Base-by-base conservation (phyloP, 1,140 invertebrate species). In the Centruroides vittatus region DNA sequence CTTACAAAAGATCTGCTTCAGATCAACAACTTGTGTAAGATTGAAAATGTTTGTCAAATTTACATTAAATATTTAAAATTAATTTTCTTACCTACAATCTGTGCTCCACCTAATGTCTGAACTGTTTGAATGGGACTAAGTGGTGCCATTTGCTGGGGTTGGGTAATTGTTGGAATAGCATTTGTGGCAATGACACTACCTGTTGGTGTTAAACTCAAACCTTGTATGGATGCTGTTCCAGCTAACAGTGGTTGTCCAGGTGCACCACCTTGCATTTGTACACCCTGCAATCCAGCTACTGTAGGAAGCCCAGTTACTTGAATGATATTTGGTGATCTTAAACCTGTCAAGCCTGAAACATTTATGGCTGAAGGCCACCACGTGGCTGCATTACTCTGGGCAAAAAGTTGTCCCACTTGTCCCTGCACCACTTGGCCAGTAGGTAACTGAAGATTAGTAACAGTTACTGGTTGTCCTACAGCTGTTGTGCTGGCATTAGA, bases 381-480 rank as follows among this genome's bases (percentile, higher is more conserved):
- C 58, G 60, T 53, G 61, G 56, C 54, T 3, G 51, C 57, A 13
- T 35, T 55, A 23, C 53, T 53, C 23, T 47, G 61, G 34, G 63
- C 61, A 52, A 68, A 59, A 7, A 65, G 60, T 59, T 67, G 62
- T 47, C 70, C 64, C 47, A 68, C 57, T 47, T 65, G 65, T 34
- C 65, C 67, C 55, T 70, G 69, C 12, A 70, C 62, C 9, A 68
- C 62, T 59, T 73, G 72, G 9, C 71, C 72, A 65, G 70, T 72
- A 4, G 71, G 68, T 23, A 72, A 59, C 36, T 69, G 66, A 35
- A 71, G 60, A 61, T 64, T 70, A 34, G 75, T 74, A 59, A 72
- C 62, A 8, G 63, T 58, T 34, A 61, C 36, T 52, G 50, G 55
- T 4, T 57, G 57, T 41, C 63, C 59, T 60, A 82, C 62, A 88